These are phyloP conservation scores for Phalanger gymnotis DNA, from an alignment of 2,797 vertebrate species.

Conservation along the genomic window DNA sequence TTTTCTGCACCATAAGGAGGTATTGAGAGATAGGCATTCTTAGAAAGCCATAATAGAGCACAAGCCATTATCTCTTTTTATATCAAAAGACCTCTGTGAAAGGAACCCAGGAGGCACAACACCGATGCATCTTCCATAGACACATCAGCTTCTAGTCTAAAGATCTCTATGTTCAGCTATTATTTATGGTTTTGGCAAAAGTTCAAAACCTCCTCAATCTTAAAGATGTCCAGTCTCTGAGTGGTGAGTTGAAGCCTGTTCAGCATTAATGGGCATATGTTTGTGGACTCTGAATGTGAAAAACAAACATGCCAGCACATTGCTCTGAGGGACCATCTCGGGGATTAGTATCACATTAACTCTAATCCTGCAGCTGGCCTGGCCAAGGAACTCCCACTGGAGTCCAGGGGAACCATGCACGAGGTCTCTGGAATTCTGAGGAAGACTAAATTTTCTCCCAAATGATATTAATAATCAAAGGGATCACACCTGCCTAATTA, in stretches of 20 bases:
- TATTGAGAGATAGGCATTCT: neutral
- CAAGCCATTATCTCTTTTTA: neutral
- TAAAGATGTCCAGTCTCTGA: neutral
- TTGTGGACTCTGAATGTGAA: neutral
- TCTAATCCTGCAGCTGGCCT: constrained; percentile 73
- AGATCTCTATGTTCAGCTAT: neutral
- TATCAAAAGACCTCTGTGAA: neutral
- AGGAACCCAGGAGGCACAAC: neutral
- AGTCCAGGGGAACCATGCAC: constrained; percentile 21
- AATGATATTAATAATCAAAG: constrained; percentile 67
- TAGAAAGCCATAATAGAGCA: neutral
- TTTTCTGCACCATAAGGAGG: neutral
- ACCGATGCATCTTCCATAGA: neutral
- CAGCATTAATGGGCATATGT: neutral
- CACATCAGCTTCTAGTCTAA: neutral
- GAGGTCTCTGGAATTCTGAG: constrained; percentile 48
- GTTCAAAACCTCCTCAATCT: neutral
- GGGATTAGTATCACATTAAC: constrained; percentile 75
- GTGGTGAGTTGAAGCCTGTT: neutral
- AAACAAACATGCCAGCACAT: constrained; percentile 38
- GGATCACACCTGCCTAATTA: constrained; percentile 58
- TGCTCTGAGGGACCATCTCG: neutral
- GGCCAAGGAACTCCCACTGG: constrained; percentile 67
- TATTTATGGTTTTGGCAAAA: neutral
- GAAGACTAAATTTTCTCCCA: constrained; percentile 65